Evolutionary conservation across 2,113 vertebrate species (phyloP), one percentile per base, ranked within the genome.

Genomic region (Ursus arctos): DNA sequence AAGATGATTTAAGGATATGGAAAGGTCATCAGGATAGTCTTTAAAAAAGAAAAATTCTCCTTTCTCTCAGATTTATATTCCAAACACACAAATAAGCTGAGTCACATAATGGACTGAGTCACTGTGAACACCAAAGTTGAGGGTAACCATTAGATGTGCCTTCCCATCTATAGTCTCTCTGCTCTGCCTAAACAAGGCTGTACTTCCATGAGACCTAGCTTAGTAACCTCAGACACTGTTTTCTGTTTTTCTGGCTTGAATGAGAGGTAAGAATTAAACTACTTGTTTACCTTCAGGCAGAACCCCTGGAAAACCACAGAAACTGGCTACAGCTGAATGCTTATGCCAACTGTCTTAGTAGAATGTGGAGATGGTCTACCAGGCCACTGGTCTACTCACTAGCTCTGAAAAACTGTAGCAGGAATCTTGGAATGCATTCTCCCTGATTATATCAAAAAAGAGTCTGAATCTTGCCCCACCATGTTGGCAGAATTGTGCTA

Each of bases 191-290:
- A 28, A 65, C 7, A 81, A 84, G 28, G 28, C 3, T 36, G 9
- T 3, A 74, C 21, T 53, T 79, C 74, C 33, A 1, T 53, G 22
- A 49, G 1, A 67, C 1, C 12, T 19, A 53, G 11, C 2, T 93
- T 47, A 65, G 33, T n/a, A 61, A 82, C 8, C 14, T 65, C 53
- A 89, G 11, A 61, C 21, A 31, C 7, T 63, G 40, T 40, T 71
- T 84, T 83, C n/a, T 88, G 0, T 36, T 71, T 96, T 76, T 72
- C 33, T 97, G 53, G 51, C 36, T 51, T 94, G 12, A 63, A 71
- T 12, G 26, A 82, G 36, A 82, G 2, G 8, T 49, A 22, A 53
- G 2, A 18, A 83, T 53, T 86, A 86, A 72, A 96, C n/a, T 77
- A 3, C 8, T 49, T 79, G 5, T 47, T 72, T 9, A n/a, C 13